Evolutionary conservation across 2,888 invertebrate species (phyloP), one percentile per base, ranked within the genome.

Genomic region (Atrina japonica): DNA sequence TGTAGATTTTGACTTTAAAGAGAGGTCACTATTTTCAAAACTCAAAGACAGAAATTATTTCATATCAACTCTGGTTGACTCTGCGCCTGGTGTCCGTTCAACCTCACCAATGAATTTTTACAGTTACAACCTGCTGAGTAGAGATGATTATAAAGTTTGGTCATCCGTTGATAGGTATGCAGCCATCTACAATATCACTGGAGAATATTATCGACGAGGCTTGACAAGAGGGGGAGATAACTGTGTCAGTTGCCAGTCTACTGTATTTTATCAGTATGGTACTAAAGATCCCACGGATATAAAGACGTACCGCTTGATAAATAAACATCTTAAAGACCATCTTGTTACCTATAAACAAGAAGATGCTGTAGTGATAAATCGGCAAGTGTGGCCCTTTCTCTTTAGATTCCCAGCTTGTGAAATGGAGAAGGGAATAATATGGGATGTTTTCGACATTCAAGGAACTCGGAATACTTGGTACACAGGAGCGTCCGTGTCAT

Each of bases 391-490:
- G 49, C 30, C 47, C 16, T 58, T 49, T 45, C 58, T 66, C 21
- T 18, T 49, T 0, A 21, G 58, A 16, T 66, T 66, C 35, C n/a
- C 23, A 5, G 11, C 45, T 11, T 23, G n/a, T 25, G 66, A 58
- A 2, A 27, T 49, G 2, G 49, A 58, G 0, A 45, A 40, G 25
- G 66, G 66, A 5, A 11, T 47, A 40, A 23, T 58, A 16, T 66
- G 66, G 66, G 66, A 66, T 40, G 40, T 66, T n/a, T 35, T 66
- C 11, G 58, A 58, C 7, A 25, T 66, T 25, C 66, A 66, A 30
- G 66, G 66, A 6, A 29, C 49, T 9, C 45, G 47, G 11, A 66
- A 66, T 25, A 66, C 66, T 3, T 66, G 66, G 66, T 66, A 58
- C 40, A 58, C 58, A 27, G 66, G 58, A 5, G 25, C 50, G 5